Conservation (phyloP, 2,797 vertebrate species). For the Hemibagrus guttatus region DNA sequence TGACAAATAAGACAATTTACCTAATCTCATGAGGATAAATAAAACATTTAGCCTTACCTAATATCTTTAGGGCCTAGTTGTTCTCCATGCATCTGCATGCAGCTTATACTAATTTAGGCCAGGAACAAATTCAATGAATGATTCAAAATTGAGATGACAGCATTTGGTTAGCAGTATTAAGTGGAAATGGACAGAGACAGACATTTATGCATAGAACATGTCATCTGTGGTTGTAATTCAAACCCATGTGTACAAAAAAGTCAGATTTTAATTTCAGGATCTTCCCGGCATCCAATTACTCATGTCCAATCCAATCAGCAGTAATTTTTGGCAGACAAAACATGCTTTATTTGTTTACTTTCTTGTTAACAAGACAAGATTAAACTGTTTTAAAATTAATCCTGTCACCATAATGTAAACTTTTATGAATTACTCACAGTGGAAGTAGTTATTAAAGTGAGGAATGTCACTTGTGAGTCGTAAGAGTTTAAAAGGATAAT, state of each 20-base stretch:
- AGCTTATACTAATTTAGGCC: neutral
- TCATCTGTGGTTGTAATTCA: neutral
- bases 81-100: neutral
- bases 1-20: neutral
- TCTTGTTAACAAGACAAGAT: neutral
- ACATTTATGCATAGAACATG: neutral
- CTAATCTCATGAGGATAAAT: neutral
- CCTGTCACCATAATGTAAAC: too few species aligned
- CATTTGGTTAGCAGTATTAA: slow-evolving; percentile 30
- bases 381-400: too few species aligned
- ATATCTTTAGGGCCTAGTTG: neutral
- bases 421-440: neutral
- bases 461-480: neutral
- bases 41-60: neutral
- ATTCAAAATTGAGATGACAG: neutral
- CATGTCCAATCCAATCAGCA: neutral
- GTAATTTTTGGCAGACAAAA: neutral
- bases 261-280: neutral
- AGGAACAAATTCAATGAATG: neutral
- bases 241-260: neutral
- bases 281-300: neutral
- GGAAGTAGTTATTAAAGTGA: neutral
- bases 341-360: neutral
- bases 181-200: neutral
- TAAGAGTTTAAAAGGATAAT: neutral